Base-by-base conservation (phyloP, 1,140 invertebrate species). In the Neodiprion virginianus region DNA sequence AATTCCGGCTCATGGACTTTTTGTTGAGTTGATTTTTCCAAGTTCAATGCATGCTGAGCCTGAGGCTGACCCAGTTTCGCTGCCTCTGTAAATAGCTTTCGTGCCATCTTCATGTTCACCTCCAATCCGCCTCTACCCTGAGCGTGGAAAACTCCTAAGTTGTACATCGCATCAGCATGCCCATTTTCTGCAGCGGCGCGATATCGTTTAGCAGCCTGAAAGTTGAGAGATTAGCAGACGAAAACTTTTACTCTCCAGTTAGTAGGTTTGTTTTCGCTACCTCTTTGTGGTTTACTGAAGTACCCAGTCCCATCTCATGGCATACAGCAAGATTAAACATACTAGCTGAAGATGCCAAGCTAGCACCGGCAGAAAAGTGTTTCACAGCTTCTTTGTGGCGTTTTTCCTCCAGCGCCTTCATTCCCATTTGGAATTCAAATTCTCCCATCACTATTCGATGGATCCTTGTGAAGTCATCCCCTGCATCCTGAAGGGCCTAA, bases 281-380 rank as follows among this genome's bases (percentile, higher is more conserved):
- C 85, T 89, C 88, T 81, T 84, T 86, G 69, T 90, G 88, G 87
- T 92, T 87, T 53, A 86, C 82, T 21, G 85, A 80, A n/a, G 91
- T 90, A 76, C 92, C 92, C 69, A 92, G 79, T 8, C 92, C 92
- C 74, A 89, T 83, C 80, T 93, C 92, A 80, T 92, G 90, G 80
- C 92, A 93, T 3, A 92, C 79, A 48, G 88, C 92, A 72, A 93
- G 83, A 81, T 93, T 93, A 72, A 90, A 93, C 65, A 90, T 83
- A 72, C 91, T 92, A 76, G 89, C 89, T 75, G 89, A 82, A 81
- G 92, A 89, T 72, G 89, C 89, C 67, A 90, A 83, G 72, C 86
- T 86, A 48, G 91, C 89, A 72, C 91, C 91, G 70, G 83, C 87
- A 71, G 88, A 79, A 84, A 89, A 90, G 76, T 88, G 86, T 71